Evolutionary conservation across 2,113 vertebrate species (phyloP).

Genomic region (Ciconia boyciana): DNA sequence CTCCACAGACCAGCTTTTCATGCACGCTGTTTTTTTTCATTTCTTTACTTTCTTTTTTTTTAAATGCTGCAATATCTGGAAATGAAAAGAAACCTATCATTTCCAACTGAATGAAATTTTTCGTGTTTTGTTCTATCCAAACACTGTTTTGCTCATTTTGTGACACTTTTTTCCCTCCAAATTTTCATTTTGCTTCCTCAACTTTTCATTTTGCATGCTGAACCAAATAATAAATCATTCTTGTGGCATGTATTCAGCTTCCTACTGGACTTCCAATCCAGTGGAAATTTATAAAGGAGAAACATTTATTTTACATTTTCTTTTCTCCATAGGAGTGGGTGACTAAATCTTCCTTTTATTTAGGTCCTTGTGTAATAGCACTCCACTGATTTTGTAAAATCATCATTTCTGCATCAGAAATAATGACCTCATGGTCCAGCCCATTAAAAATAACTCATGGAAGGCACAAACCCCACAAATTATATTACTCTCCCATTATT

Average conservation of each 20-base stretch:
- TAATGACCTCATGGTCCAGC: neutral
- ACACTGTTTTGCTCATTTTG: neutral
- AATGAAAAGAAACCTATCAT: neutral
- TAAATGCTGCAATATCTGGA: neutral
- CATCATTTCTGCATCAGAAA: neutral
- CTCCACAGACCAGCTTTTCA: neutral
- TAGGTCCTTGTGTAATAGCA: neutral
- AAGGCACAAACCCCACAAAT: neutral
- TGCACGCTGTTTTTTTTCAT: rapidly evolving
- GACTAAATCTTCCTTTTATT: neutral
- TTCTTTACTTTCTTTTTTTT: neutral
- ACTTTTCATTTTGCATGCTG: neutral
- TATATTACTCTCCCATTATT: neutral
- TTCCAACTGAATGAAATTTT: neutral
- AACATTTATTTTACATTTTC: neutral
- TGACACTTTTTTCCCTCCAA: rapidly evolving
- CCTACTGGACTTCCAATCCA: neutral
- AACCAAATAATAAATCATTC: neutral
- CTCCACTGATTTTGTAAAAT: neutral
- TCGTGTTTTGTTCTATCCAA: neutral
- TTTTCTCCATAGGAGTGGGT: neutral
- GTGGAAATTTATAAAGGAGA: neutral
- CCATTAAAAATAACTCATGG: neutral
- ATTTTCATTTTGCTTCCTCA: neutral
- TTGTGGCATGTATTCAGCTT: neutral